Conservation (phyloP, 2,113 vertebrate species). For the Marcusenius ussheri region DNA sequence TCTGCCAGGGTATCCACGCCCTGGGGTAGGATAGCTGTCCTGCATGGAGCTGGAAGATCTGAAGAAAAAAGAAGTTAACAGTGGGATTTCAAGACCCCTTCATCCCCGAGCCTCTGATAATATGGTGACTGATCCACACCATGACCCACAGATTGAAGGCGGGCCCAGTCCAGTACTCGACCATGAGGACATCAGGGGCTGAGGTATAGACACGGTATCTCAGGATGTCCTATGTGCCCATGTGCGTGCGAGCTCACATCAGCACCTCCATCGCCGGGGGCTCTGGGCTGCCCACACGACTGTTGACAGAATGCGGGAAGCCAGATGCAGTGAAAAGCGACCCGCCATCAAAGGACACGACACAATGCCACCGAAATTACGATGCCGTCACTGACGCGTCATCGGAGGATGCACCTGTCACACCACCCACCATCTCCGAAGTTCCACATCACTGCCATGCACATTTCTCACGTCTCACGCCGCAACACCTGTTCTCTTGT, state of each 20-base stretch:
- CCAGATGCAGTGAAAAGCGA: neutral
- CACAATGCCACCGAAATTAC: neutral
- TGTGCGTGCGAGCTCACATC: neutral
- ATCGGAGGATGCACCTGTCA: constrained; percentile 3
- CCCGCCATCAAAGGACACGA: neutral
- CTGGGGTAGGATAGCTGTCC: neutral
- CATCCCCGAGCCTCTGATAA: neutral
- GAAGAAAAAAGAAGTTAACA: neutral
- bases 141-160: neutral
- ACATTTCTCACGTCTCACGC: neutral
- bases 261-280: neutral
- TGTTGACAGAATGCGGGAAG: neutral
- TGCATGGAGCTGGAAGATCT: neutral
- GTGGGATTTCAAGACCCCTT: neutral
- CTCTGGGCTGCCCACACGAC: neutral
- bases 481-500: neutral
- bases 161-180: neutral
- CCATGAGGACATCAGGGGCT: neutral
- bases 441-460: neutral
- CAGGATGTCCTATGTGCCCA: neutral
- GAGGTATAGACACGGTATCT: neutral
- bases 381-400: constrained; percentile 1
- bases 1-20: neutral
- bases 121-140: neutral
- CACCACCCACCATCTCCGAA: constrained; percentile 20